Percentiles rank a stretch among this genome's conserved stretches.
These are phyloP conservation scores for Standfussiana lucernea DNA, from an alignment of 2,888 invertebrate genomes.

Conservation along the genomic window DNA sequence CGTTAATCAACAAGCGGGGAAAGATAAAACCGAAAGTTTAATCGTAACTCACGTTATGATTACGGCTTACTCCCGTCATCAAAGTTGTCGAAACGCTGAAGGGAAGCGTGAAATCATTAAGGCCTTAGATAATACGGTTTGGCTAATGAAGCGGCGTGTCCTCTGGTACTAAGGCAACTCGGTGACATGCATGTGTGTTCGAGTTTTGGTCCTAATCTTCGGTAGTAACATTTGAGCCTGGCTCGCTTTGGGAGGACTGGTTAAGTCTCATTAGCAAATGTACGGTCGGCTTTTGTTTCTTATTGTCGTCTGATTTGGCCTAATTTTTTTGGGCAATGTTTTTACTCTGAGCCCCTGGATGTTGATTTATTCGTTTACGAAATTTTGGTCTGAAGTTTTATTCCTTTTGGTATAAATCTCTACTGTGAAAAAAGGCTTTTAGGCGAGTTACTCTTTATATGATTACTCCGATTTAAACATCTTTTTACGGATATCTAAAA, in stretches of 20 bases:
- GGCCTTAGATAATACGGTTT: slow-evolving; percentile 83
- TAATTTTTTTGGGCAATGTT: slow-evolving; percentile 14
- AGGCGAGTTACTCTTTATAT: background rate
- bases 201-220: slow-evolving; percentile 55
- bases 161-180: slow-evolving; percentile 73
- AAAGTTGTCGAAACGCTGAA: slow-evolving; percentile 77
- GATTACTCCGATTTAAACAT: background rate
- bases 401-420: background rate
- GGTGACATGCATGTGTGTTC: slow-evolving; percentile 55
- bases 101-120: slow-evolving; percentile 86
- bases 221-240: slow-evolving; percentile 39
- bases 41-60: slow-evolving; percentile 84
- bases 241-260: slow-evolving; percentile 35
- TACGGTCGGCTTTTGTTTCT: slow-evolving; percentile 23
- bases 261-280: slow-evolving; percentile 51
- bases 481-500: background rate
- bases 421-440: no score
- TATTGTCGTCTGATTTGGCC: slow-evolving; percentile 41
- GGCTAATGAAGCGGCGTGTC: slow-evolving; percentile 82
- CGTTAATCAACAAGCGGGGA: slow-evolving; percentile 79
- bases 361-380: background rate
- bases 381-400: background rate
- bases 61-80: slow-evolving; percentile 77
- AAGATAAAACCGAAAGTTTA: slow-evolving; percentile 85
- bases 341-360: background rate